Evolutionary conservation across 1,140 invertebrate genomes (phyloP), one percentile per base, ranked within the genome.

Genomic region (Trialeurodes vaporariorum): DNA sequence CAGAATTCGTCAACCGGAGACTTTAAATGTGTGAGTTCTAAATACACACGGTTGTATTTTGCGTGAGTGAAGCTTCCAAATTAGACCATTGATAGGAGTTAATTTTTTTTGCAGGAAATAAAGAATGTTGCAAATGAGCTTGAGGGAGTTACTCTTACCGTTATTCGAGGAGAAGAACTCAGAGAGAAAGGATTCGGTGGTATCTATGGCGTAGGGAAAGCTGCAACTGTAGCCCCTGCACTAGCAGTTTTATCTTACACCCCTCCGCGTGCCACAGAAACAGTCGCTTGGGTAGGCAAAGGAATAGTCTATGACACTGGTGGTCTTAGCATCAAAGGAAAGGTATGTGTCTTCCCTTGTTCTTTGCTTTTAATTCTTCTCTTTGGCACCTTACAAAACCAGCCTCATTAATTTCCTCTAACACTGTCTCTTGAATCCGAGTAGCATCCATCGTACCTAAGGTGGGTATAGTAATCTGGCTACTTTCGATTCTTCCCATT

Each of bases 261-360:
- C 23, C 82, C 84, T 1, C 77, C 80, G 22, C 84, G 83, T 2
- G 88, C 90, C 13, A 84, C 83, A 21, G 82, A 89, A 72, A 89
- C 82, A 2, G 85, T 94, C 68, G 92, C 92, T 1, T 91, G 93
- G 86, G 93, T 96, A 61, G 93, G 93, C 27, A 96, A 96, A 78
- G 87, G 93, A 63, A 95, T 96, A 76, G 92, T 95, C 9, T 96
- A 92, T 77, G 93, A 96, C 75, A 95, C 93, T 72, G 93, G 93
- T 74, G 93, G 93, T 24, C 83, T 96, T 59, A 92, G 89, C 76
- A 92, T 96, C 73, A 96, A 96, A 79, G 82, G 86, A 25, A 93
- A 92, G 83, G 87, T 90, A 78, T 73, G 65, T 59, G 13, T n/a
- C 24, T 25, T 9, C 64, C 5, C 22, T 61, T 21, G 22, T 24